Evolutionary conservation across 2,888 invertebrate genomes (phyloP).

Genomic region (Xylocampa areola): DNA sequence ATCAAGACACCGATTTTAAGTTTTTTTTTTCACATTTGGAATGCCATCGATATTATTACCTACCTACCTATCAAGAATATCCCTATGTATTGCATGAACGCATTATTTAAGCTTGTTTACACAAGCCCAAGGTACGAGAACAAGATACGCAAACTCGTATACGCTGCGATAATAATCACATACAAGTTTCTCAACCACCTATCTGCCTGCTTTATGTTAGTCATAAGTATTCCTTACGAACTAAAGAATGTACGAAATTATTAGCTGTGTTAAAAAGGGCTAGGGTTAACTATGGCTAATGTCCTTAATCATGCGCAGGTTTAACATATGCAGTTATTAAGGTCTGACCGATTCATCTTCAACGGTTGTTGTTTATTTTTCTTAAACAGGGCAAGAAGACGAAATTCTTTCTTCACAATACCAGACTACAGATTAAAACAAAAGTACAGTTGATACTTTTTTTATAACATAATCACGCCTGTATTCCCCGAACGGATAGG

Average conservation of each 20-base stretch:
- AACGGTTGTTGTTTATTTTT: background rate
- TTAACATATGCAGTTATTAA: conserved; percentile 52
- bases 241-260: conserved; percentile 47
- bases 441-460: too few relatives aligned
- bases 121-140: conserved; percentile 52
- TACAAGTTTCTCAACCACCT: conserved; percentile 57
- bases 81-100: conserved; percentile 33
- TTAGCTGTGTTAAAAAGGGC: conserved; percentile 38
- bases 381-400: conserved; percentile 3
- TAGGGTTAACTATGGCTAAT: conserved; percentile 40
- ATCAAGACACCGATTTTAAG: conserved; percentile 10
- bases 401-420: conserved; percentile 18
- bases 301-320: conserved; percentile 30
- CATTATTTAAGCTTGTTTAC: conserved; percentile 57
- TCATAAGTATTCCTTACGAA: conserved; percentile 47
- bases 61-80: conserved; percentile 25
- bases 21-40: conserved; percentile 1
- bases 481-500: too few relatives aligned
- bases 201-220: conserved; percentile 49
- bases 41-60: conserved; percentile 25
- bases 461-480: too few relatives aligned
- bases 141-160: conserved; percentile 50
- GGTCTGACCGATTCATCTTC: conserved; percentile 15
- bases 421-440: too few relatives aligned
- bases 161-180: conserved; percentile 54